Percentiles rank a stretch among this genome's conserved stretches.
phyloP scores from a whole-genome alignment of 2,113 vertebrate species.

The Rousettus leschenaultii region DNA sequence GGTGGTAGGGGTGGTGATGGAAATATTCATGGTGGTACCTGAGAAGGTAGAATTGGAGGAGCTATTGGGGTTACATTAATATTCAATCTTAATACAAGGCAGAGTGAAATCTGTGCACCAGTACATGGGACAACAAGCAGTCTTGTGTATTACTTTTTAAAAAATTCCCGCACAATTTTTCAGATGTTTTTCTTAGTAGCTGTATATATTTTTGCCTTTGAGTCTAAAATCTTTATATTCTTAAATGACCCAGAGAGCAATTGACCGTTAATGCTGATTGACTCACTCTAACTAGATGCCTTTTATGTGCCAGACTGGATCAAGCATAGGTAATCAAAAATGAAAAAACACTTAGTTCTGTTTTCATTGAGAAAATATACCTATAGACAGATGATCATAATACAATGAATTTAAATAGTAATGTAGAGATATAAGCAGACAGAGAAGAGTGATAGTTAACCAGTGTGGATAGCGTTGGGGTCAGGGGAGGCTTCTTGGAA shows the following conservation, averaged over 20 bases:
- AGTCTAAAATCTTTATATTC: slow-evolving; percentile 13
- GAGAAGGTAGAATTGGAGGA: background rate
- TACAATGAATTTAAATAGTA: background rate
- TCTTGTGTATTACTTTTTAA: background rate
- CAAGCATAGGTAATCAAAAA: background rate
- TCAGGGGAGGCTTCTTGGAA: background rate
- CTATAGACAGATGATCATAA: background rate
- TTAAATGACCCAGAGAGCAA: background rate
- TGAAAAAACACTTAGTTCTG: background rate
- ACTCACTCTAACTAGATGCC: background rate
- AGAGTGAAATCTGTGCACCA: background rate
- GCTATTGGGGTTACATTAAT: background rate
- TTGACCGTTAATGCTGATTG: background rate
- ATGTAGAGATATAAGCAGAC: background rate
- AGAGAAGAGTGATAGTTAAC: background rate
- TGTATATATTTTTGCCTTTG: background rate
- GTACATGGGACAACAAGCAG: background rate
- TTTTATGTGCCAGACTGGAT: background rate
- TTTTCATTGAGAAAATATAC: slow-evolving; percentile 12
- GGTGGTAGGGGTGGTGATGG: background rate
- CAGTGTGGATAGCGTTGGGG: background rate
- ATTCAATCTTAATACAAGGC: background rate
- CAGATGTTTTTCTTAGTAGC: background rate
- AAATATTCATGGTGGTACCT: background rate
- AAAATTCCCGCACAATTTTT: background rate